These are phyloP conservation scores for Dendrocincla tyrannina DNA, from an alignment of 2,797 vertebrate species.

Conservation along the genomic window DNA sequence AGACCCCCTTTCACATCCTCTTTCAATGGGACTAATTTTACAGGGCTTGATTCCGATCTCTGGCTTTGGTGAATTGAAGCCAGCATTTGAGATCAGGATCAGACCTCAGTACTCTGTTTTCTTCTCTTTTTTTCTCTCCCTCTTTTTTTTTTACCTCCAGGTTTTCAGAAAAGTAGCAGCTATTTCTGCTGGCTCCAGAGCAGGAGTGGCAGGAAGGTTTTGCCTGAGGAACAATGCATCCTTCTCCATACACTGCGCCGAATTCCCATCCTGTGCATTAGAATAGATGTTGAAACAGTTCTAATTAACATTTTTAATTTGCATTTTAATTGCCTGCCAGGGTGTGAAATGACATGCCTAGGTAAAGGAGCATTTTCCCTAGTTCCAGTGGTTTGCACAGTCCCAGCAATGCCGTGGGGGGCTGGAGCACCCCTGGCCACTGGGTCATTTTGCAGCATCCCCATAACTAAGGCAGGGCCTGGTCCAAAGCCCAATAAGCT, in stretches of 20 bases:
- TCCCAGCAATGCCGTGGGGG: rapidly evolving
- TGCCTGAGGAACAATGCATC: conserved; percentile 45
- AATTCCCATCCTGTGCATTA: conserved; percentile 51
- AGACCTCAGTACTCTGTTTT: neutral
- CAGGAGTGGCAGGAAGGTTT: neutral
- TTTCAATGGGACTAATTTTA: neutral
- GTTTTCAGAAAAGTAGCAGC: neutral
- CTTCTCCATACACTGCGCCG: neutral
- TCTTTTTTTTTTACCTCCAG: neutral
- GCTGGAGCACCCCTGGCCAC: neutral
- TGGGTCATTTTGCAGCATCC: neutral
- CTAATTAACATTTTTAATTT: conserved; percentile 75
- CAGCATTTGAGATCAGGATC: neutral
- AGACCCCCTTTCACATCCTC: neutral
- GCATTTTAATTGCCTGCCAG: conserved; percentile 74
- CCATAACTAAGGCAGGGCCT: neutral
- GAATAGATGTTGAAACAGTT: conserved; percentile 64
- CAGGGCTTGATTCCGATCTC: neutral
- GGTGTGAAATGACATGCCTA: conserved; percentile 54
- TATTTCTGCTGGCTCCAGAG: neutral
- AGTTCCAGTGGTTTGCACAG: neutral
- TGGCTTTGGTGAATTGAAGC: neutral
- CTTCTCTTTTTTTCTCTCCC: neutral
- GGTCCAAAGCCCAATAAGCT: neutral
- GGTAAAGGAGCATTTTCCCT: neutral